Evolutionary conservation across 1,140 invertebrate species (phyloP).

Genomic region (Bombus affinis): DNA sequence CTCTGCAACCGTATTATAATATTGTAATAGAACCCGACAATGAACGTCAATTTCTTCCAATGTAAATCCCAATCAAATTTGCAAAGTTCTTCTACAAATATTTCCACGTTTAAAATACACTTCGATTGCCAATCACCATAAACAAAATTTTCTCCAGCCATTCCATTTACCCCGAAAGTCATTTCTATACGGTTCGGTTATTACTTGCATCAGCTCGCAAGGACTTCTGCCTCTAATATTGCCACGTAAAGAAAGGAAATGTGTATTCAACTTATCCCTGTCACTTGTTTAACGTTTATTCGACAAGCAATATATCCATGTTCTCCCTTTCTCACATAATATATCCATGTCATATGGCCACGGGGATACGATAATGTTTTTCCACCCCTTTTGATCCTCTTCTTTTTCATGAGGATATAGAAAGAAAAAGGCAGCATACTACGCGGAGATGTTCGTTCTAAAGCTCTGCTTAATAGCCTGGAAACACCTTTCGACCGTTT

Average conservation of each 20-base stretch:
- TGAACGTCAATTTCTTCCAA: background rate
- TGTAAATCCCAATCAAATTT: background rate
- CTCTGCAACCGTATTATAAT: too few species aligned
- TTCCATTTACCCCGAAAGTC: constrained; percentile 5
- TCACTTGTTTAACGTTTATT: background rate
- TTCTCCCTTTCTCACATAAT: background rate
- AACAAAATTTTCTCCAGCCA: background rate
- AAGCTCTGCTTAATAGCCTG: constrained; percentile 34
- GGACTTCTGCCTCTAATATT: background rate
- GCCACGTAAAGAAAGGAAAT: background rate
- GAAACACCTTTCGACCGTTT: constrained; percentile 25
- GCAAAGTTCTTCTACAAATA: background rate
- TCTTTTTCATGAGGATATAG: background rate
- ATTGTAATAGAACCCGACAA: background rate
- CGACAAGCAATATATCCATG: background rate
- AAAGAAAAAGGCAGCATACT: background rate
- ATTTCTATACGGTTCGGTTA: background rate
- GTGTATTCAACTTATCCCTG: background rate
- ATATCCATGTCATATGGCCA: background rate
- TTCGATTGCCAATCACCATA: background rate
- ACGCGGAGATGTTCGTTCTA: background rate
- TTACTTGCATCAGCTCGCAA: too few species aligned
- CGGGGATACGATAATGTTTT: too few species aligned
- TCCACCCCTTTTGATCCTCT: background rate
- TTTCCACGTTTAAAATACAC: background rate